A percentile compares a stretch with the other conserved stretches of the same genome.
phyloP scores from a whole-genome alignment of 2,888 invertebrate genomes.

The Mongoloraphidia duomilia region DNA sequence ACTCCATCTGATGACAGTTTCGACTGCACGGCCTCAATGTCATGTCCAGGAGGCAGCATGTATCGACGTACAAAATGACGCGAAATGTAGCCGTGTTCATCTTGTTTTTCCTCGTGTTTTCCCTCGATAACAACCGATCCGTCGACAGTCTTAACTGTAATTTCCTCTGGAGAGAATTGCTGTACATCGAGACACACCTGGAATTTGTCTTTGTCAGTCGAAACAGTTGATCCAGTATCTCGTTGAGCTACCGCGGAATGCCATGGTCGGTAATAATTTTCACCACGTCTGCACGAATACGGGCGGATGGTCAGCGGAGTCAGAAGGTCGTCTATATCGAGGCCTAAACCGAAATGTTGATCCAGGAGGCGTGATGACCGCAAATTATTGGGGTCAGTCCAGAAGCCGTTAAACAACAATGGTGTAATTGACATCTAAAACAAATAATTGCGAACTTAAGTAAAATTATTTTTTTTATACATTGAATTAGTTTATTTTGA shows the following conservation, averaged over 20 bases:
- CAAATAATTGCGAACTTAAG: neutral
- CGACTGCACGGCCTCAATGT: slow-evolving; percentile 29
- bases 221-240: slow-evolving; percentile 38
- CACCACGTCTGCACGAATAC: neutral
- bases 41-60: slow-evolving; percentile 30
- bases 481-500: too few relatives aligned
- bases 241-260: slow-evolving; percentile 33
- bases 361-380: slow-evolving; percentile 34
- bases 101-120: slow-evolving; percentile 34
- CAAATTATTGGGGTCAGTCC: slow-evolving; percentile 18
- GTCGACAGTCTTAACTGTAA: slow-evolving; percentile 30
- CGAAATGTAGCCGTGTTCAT: slow-evolving; percentile 34
- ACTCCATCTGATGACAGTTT: slow-evolving; percentile 33
- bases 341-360: slow-evolving; percentile 38
- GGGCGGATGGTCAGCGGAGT: slow-evolving; percentile 13
- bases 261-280: slow-evolving; percentile 33
- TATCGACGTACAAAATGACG: slow-evolving; percentile 34
- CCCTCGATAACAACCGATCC: slow-evolving; percentile 32
- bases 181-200: slow-evolving; percentile 61
- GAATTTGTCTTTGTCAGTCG: slow-evolving; percentile 49
- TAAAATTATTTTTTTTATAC: too few relatives aligned
- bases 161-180: slow-evolving; percentile 39
- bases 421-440: slow-evolving; percentile 4
- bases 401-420: neutral
- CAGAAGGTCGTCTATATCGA: slow-evolving; percentile 35